These are phyloP conservation scores for Sitta carolinensis DNA, from an alignment of 2,797 vertebrate genomes.

Conservation along the genomic window DNA sequence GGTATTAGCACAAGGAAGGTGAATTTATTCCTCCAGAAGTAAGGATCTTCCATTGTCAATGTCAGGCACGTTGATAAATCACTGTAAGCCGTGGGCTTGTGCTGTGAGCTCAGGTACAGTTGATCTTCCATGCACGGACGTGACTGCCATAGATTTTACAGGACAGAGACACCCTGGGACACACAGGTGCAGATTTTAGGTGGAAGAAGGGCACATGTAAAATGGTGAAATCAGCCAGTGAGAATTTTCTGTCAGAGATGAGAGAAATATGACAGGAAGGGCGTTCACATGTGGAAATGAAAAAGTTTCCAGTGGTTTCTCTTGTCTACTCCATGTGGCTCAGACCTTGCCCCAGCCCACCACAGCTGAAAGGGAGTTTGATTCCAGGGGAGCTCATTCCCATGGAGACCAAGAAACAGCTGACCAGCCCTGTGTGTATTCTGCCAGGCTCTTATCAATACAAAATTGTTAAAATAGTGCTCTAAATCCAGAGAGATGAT, in stretches of 20 bases:
- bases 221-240: background rate
- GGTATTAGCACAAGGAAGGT: background rate
- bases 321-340: fast-evolving
- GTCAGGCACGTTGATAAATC: background rate
- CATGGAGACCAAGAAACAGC: background rate
- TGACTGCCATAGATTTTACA: background rate
- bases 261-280: background rate
- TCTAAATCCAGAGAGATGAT: background rate
- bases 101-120: background rate
- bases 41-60: background rate
- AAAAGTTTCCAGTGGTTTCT: background rate
- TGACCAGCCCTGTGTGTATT: background rate
- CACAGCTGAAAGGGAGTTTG: background rate
- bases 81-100: fast-evolving
- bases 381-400: background rate
- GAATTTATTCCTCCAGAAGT: background rate
- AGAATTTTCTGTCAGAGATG: background rate
- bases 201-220: background rate
- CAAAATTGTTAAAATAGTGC: background rate
- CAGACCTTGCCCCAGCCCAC: background rate
- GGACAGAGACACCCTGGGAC: background rate
- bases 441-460: background rate
- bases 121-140: fast-evolving
- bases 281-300: background rate
- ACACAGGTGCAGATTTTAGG: background rate